These are phyloP conservation scores for Halocynthia roretzi DNA, from an alignment of 23 tunicate species.

Conservation along the genomic window DNA sequence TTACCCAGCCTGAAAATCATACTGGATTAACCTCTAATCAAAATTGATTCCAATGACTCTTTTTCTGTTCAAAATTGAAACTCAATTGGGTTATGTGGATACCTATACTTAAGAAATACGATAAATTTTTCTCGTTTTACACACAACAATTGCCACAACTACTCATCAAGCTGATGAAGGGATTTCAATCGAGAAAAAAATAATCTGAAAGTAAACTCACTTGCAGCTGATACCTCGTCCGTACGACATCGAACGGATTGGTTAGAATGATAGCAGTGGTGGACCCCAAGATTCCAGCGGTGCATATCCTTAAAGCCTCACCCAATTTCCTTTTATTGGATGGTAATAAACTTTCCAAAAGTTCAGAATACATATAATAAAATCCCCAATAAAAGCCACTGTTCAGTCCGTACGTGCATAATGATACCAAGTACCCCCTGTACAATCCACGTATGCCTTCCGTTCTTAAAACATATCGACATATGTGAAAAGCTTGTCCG, in stretches of 20 bases:
- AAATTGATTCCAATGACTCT: too few relatives aligned
- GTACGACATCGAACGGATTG: constrained; percentile 83
- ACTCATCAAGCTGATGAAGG: too few relatives aligned
- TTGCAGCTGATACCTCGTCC: constrained; percentile 86
- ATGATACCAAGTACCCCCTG: constrained; percentile 75
- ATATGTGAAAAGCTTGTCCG: constrained; percentile 67
- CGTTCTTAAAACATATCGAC: constrained; percentile 30
- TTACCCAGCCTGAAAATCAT: too few relatives aligned
- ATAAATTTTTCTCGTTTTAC: too few relatives aligned
- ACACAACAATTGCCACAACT: too few relatives aligned
- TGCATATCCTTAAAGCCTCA: constrained; percentile 58
- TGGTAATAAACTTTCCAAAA: constrained; percentile 63
- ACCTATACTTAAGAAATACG: too few relatives aligned
- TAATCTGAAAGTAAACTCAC: constrained; percentile 8
- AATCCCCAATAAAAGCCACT: constrained; percentile 94
- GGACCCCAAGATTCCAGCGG: constrained; percentile 53
- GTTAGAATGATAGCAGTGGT: constrained; percentile 58
- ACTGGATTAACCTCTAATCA: too few relatives aligned
- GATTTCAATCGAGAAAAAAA: too few relatives aligned
- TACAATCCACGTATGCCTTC: constrained; percentile 88
- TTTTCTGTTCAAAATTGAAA: too few relatives aligned
- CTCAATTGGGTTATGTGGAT: too few relatives aligned
- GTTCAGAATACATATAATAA: constrained; percentile 79
- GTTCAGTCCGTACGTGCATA: constrained; percentile 88
- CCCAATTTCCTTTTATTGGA: constrained; percentile 22